Evolutionary conservation across 2,113 vertebrate species (phyloP).

Genomic region (Setophaga coronata): DNA sequence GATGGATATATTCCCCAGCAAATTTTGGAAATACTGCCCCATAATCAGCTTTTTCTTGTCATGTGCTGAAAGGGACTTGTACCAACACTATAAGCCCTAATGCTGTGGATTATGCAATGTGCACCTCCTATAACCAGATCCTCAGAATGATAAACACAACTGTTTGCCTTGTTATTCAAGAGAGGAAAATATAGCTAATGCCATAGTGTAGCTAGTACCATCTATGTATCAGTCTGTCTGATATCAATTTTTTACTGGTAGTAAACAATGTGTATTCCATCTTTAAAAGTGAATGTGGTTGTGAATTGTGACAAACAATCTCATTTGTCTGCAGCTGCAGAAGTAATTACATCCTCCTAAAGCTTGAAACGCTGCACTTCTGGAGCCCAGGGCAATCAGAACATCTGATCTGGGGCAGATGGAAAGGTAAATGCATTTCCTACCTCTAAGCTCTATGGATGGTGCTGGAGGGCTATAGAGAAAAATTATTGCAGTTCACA

Average conservation of each 20-base stretch:
- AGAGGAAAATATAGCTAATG: not conserved
- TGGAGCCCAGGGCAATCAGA: not conserved
- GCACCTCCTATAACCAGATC: not conserved
- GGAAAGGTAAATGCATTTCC: not conserved
- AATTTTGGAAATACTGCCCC: not conserved
- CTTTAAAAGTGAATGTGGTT: not conserved
- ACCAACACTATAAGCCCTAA: not conserved
- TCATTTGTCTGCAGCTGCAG: not conserved
- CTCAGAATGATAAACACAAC: fast-evolving
- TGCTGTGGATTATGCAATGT: not conserved
- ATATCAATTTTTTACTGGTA: not conserved
- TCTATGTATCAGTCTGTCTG: not conserved
- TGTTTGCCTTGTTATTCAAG: not conserved
- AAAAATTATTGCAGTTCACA: not conserved
- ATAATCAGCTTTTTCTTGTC: not conserved
- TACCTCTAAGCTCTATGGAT: not conserved
- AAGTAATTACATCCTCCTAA: not conserved
- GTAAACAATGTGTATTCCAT: not conserved
- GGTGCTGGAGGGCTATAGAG: not conserved
- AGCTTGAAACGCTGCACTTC: fast-evolving
- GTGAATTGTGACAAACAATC: not conserved
- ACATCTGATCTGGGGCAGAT: not conserved
- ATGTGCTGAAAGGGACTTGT: not conserved
- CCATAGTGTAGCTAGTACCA: no score
- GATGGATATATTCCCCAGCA: not conserved